These are phyloP conservation scores for Listronotus bonariensis DNA, from an alignment of 1,140 invertebrate genomes.

Conservation along the genomic window DNA sequence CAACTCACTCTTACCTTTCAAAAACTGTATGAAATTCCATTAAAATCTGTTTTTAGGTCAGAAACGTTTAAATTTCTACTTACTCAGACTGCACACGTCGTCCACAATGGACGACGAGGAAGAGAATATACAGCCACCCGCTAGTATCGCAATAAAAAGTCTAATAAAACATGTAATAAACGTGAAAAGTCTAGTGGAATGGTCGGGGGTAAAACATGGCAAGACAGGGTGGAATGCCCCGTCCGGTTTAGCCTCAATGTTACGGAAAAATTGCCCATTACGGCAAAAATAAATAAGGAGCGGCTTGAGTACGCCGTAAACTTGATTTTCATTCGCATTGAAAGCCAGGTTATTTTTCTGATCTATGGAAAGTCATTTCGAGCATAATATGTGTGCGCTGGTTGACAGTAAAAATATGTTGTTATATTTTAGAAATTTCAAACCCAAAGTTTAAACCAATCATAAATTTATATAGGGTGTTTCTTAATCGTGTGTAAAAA, in stretches of 20 bases:
- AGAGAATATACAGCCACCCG: conserved; percentile 15
- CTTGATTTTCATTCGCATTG: conserved; percentile 36
- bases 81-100: not conserved
- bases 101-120: not conserved
- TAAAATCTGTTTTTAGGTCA: no score
- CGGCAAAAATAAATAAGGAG: conserved; percentile 38
- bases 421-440: no score
- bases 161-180: conserved; percentile 39
- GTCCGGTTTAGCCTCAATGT: conserved; percentile 33
- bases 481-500: no score
- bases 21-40: no score
- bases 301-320: conserved; percentile 31
- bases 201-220: conserved; percentile 32
- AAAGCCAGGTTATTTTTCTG: conserved; percentile 27
- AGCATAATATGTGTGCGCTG: conserved; percentile 4
- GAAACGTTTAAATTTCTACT: no score
- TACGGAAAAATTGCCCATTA: conserved; percentile 39
- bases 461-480: no score
- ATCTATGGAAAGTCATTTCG: conserved; percentile 3
- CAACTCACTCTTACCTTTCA: no score
- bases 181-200: conserved; percentile 40
- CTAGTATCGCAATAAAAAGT: conserved; percentile 33
- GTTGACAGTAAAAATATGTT: no score
- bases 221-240: conserved; percentile 7
- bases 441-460: no score